Evolutionary conservation across 2,113 vertebrate genomes (phyloP).

Genomic region (Perca fluviatilis): DNA sequence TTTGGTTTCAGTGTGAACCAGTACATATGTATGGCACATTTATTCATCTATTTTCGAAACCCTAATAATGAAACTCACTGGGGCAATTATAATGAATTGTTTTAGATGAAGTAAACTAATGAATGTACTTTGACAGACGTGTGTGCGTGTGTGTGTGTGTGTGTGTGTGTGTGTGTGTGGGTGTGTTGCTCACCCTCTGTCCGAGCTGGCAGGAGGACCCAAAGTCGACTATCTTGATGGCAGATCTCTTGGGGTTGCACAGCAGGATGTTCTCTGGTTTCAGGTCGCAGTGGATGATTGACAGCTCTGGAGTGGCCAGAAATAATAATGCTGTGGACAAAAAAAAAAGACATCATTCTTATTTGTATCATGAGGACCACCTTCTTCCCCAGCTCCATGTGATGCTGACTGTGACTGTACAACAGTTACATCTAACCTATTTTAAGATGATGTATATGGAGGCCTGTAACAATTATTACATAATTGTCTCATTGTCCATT

Average conservation of each 20-base stretch:
- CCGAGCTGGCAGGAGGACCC: conserved; percentile 96
- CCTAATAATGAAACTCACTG: no score
- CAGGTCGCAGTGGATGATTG: conserved; percentile 98
- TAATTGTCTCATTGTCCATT: no score
- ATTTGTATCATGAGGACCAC: no score
- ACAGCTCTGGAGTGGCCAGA: conserved; percentile 95
- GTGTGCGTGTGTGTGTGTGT: background rate
- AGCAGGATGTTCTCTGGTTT: conserved; percentile 97
- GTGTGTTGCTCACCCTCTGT: conserved; percentile 87
- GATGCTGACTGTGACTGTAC: no score
- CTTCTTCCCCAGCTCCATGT: no score
- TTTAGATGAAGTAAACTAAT: background rate
- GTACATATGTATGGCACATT: background rate
- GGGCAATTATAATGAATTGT: background rate
- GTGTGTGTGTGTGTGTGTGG: no score
- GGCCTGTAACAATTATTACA: no score
- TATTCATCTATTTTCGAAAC: background rate
- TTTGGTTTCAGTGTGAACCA: background rate
- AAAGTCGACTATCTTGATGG: conserved; percentile 97
- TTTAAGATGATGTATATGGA: no score
- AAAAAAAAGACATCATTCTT: background rate
- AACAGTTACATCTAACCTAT: no score
- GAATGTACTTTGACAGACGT: background rate
- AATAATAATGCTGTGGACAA: conserved; percentile 88
- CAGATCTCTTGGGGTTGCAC: conserved; percentile 95